Base-by-base conservation (phyloP, 92 coral and sea anemone genomes). In the Porites evermanni region DNA sequence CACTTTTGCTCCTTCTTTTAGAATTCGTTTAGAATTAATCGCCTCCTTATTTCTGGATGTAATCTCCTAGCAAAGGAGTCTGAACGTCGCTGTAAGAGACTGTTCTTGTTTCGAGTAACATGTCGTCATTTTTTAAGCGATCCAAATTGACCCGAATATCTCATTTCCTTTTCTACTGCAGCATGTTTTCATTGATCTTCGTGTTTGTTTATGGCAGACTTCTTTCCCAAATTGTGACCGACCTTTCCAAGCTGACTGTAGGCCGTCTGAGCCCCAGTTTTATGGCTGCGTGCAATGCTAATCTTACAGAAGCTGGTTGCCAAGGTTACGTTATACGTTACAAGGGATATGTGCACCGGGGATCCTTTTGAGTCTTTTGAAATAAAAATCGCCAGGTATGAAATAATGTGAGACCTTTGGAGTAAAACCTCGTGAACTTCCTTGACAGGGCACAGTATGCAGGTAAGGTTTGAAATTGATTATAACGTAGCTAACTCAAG, bases 221-320 rank as follows among this genome's bases (percentile, higher is more conserved):
- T 6, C 50, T 78, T 44, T 60, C 70, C 24, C 29, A 65, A 18
- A 29, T 85, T 11, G 10, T 90, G 18, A 70, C 84, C 14, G 93
- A 76, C 63, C 59, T 85, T 23, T 54, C 74, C 63, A 86, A 90
- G 60, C 59, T 71, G 71, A 79, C 71, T 54, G 85, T 84, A 58
- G 92, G 92, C 20, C 77, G 82, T 18, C 83, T 89, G 8, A 56
- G 92, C 11, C 92, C 92, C 47, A 44, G 58, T 7, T 89, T 89
- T 56, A 58, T 79, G 63, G 72, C 85, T 38, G 92, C 85, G 32
- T 89, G 92, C 64, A 80, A 72, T 58, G 89, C 92, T n/a, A 67
- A 89, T 20, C 61, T 78, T 26, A 26, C 29, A 26, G 63, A 53
- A 51, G 60, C 58, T 12, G 87, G 73, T 72, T 89, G 92, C n/a